Base-by-base conservation (phyloP, 1,140 invertebrate genomes). In the Tetraneura akinire region DNA sequence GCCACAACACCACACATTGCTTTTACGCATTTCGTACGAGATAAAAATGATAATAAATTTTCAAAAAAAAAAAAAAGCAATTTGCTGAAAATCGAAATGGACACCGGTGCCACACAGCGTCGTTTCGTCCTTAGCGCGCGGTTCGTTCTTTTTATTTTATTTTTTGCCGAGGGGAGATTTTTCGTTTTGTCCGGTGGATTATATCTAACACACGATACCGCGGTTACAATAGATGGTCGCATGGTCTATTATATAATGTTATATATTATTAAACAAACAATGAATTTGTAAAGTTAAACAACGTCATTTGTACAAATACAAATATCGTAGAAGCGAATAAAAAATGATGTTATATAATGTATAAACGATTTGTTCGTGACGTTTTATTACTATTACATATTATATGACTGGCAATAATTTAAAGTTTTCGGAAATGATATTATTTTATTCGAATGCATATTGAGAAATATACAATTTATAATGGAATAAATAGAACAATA, bases 11-110 rank as follows among this genome's bases (percentile, higher is more conserved):
- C 3, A 37, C n/a, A 8, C 45, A 21, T 16, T 32, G 23, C 29
- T 62, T 49, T 51, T 57, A 23, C 26, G 21, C 71, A 42, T 62
- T 42, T 60, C 23, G 49, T 49, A 9, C 10, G 21, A 78, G 53
- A 78, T 78, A 78, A 78, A 60, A 60, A 47, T 78, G 29, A 78
- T 62, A 62, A 78, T 78, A 78, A 78, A 78, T 78, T 78, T 13
- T 37, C 74, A 3, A 3, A 8, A 37, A 37, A 3, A 8, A 37
- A 37, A n/a, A 78, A 78, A 78, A 60, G 74, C 74, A 62, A 78
- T 78, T 78, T 78, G 74, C 74, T 47, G 55, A 37, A 51, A 78
- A 78, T 78, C 74, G 53, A 78, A 78, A 78, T 62, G 74, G 37
- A 78, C 74, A 78, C 47, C 74, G 73, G 51, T 76, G 32, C 73